Conservation (phyloP, 2,888 invertebrate genomes). For the Ormyrus rosae region DNA sequence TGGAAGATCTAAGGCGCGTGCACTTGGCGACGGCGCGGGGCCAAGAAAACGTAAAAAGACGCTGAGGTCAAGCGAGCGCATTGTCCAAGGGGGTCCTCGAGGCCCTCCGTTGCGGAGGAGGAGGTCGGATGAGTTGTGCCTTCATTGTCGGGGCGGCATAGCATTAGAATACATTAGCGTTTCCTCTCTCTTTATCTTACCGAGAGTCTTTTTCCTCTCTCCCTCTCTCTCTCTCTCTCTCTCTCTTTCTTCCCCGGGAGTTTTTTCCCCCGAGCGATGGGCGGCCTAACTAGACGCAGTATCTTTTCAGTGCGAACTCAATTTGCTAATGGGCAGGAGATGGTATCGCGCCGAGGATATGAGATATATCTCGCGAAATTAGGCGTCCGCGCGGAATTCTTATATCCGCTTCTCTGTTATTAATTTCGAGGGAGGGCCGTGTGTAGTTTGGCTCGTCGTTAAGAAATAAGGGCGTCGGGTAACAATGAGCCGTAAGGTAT, state of each 20-base stretch:
- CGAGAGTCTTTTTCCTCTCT: too few species aligned
- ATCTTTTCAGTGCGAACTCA: slow-evolving; percentile 49
- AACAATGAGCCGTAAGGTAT: slow-evolving; percentile 40
- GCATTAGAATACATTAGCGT: slow-evolving; percentile 73
- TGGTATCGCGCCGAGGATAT: slow-evolving; percentile 29
- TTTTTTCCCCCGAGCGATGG: too few species aligned
- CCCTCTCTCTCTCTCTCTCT: too few species aligned
- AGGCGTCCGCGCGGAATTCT: background rate
- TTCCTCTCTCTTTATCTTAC: background rate
- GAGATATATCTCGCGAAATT: slow-evolving; percentile 16
- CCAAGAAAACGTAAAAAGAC: slow-evolving; percentile 17
- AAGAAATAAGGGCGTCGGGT: slow-evolving; percentile 1
- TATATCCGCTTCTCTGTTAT: too few species aligned
- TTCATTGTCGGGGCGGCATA: slow-evolving; percentile 75
- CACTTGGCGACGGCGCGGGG: slow-evolving; percentile 16
- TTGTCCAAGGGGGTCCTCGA: slow-evolving; percentile 50
- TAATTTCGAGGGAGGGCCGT: background rate
- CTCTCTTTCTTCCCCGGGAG: too few species aligned
- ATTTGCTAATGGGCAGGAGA: slow-evolving; percentile 44
- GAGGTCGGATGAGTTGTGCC: slow-evolving; percentile 72
- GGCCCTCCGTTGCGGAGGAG: slow-evolving; percentile 64
- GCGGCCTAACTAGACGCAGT: slow-evolving; percentile 48
- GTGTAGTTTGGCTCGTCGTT: slow-evolving; percentile 24
- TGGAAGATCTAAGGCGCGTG: background rate
- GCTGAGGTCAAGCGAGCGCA: slow-evolving; percentile 23